phyloP scores from a whole-genome alignment of 2,797 vertebrate species.

The Sebastes trivittatus region DNA sequence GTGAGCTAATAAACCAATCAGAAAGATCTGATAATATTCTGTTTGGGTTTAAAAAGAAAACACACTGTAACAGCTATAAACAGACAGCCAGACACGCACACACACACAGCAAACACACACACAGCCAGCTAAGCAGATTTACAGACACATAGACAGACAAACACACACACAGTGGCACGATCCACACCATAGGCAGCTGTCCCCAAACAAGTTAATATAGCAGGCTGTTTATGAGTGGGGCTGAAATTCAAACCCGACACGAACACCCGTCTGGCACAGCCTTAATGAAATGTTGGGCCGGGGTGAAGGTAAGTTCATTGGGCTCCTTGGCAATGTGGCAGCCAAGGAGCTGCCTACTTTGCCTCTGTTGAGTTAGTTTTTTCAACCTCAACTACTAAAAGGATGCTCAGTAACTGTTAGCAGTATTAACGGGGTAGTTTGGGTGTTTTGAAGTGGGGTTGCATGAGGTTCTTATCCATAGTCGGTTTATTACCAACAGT shows the following conservation, averaged over 20 bases:
- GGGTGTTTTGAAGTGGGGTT: too few relatives aligned
- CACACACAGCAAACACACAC: slow-evolving; percentile 53
- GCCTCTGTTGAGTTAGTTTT: slow-evolving; percentile 24
- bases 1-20: slow-evolving; percentile 17
- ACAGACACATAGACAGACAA: slow-evolving; percentile 39
- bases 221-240: slow-evolving; percentile 86
- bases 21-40: slow-evolving; percentile 1
- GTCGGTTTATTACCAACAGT: too few relatives aligned
- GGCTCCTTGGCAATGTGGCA: slow-evolving; percentile 44
- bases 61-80: background rate
- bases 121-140: slow-evolving; percentile 13
- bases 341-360: slow-evolving; percentile 1
- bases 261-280: slow-evolving; percentile 83
- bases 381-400: slow-evolving; percentile 11
- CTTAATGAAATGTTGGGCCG: slow-evolving; percentile 85
- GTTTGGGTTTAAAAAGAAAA: background rate
- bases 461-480: too few relatives aligned
- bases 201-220: slow-evolving; percentile 89
- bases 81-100: slow-evolving; percentile 42
- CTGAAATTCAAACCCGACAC: slow-evolving; percentile 84
- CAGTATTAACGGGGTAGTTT: too few relatives aligned
- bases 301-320: slow-evolving; percentile 86
- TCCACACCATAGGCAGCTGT: slow-evolving; percentile 83
- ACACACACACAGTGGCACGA: slow-evolving; percentile 45
- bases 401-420: background rate